Evolutionary conservation across 2,888 invertebrate genomes (phyloP), one percentile per base, ranked within the genome.

Genomic region (Hypomecis atomaria): DNA sequence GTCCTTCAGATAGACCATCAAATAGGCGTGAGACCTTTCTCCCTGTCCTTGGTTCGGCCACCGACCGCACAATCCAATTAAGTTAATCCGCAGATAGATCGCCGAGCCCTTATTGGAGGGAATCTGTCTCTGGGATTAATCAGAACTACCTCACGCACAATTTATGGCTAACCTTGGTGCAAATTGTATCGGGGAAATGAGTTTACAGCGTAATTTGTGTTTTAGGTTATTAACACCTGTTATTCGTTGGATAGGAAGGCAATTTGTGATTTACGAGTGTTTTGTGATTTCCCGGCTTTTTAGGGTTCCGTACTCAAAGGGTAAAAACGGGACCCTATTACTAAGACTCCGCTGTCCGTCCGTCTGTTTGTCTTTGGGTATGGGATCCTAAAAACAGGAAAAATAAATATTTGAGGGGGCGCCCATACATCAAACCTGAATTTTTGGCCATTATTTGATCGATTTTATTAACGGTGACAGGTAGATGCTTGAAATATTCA

Each of bases 41-140:
- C 48, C 47, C n/a, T 48, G 64, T 54, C 72, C 72, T 72, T 72
- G 72, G 60, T 38, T 50, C 64, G 71, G 67, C 70, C 72, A 74
- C 74, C 78, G 79, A 75, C 81, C 76, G 74, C 71, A 67, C 71
- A 75, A 82, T 82, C 84, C 84, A 88, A 90, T 88, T 84, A 87
- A 81, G 79, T 78, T 81, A 86, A 84, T 78, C 79, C 48, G 70
- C 79, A 87, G 88, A 89, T 88, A 85, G 82, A 88, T 86, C 76
- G 79, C 75, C 66, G 63, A 73, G 73, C 66, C 65, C 61, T 81
- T 87, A 87, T 86, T 85, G 78, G 79, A 74, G 68, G 76, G 75
- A 79, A 79, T 73, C 84, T 83, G 84, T 86, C 85, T 82, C 80
- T 69, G 69, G 77, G 79, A 83, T 87, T 84, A 86, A 83, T 79